Percentiles rank a stretch among this genome's conserved stretches.
These are phyloP conservation scores for Sinocyclocheilus maitianheensis DNA, from an alignment of 2,113 vertebrate genomes.

Conservation along the genomic window DNA sequence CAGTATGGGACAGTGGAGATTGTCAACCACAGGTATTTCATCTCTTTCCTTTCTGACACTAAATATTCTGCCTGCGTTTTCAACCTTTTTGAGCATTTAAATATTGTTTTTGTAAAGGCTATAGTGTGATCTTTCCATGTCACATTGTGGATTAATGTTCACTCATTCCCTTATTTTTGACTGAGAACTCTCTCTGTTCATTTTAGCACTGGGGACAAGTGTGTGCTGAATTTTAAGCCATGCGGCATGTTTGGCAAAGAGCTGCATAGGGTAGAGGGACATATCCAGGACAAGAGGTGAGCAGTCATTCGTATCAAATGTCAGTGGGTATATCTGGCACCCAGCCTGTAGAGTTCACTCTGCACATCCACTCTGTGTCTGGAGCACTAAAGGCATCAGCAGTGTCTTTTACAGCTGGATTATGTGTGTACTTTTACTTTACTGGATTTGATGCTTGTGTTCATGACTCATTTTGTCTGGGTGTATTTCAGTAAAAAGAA, in stretches of 20 bases:
- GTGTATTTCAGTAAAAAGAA: slow-evolving; percentile 86
- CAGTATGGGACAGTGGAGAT: slow-evolving; percentile 93
- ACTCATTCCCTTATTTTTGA: slow-evolving; percentile 23
- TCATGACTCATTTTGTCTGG: not conserved
- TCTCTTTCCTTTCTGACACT: not conserved
- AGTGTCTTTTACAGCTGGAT: not conserved
- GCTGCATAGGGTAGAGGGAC: slow-evolving; percentile 93
- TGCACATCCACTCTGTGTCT: not conserved
- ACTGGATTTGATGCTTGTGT: not conserved
- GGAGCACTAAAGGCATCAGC: not conserved
- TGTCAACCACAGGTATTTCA: slow-evolving; percentile 88
- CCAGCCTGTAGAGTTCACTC: not conserved
- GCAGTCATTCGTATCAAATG: slow-evolving; percentile 49
- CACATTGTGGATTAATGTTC: not conserved
- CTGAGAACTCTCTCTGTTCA: slow-evolving; percentile 34
- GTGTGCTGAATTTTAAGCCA: no score
- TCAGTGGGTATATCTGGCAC: slow-evolving; percentile 4
- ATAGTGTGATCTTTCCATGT: not conserved
- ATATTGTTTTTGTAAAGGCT: not conserved
- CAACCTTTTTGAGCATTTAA: no score
- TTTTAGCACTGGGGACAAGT: slow-evolving; percentile 83
- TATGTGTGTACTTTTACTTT: not conserved
- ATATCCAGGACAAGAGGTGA: slow-evolving; percentile 94
- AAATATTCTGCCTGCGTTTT: not conserved
- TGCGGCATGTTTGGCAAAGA: slow-evolving; percentile 88